Percentiles rank a stretch among this genome's conserved stretches.
Evolutionary conservation across 2,797 vertebrate genomes (phyloP).

Genomic region (Crocodylus rhombifer): DNA sequence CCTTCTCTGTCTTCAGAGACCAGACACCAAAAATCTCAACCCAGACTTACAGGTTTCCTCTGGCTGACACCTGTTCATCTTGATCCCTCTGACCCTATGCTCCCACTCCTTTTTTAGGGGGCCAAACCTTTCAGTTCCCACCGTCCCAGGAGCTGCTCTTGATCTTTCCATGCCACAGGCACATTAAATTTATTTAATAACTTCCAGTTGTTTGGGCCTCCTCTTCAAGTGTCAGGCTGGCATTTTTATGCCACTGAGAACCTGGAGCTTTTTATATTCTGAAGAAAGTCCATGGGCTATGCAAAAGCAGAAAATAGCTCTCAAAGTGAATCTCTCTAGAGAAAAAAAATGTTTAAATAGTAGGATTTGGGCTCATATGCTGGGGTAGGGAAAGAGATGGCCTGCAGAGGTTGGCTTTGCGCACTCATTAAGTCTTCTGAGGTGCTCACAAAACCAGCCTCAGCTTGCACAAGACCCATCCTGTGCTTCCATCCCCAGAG

Average conservation of each 20-base stretch:
- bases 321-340: background rate
- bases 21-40: background rate
- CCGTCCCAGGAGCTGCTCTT: background rate
- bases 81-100: background rate
- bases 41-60: background rate
- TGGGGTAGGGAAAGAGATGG: too few relatives aligned
- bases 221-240: background rate
- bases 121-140: background rate
- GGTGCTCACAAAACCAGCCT: accelerated
- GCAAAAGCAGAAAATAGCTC: background rate
- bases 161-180: background rate
- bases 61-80: background rate
- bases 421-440: background rate
- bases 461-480: accelerated
- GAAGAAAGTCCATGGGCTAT: background rate
- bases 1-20: background rate
- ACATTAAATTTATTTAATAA: background rate
- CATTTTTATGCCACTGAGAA: background rate
- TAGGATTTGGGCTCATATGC: too few relatives aligned
- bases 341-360: too few relatives aligned
- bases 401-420: too few relatives aligned
- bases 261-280: background rate
- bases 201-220: background rate
- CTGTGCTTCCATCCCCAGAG: too few relatives aligned
- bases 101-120: background rate